Evolutionary conservation across 2,113 vertebrate genomes (phyloP), one percentile per base, ranked within the genome.

Genomic region (Oreochromis niloticus): DNA sequence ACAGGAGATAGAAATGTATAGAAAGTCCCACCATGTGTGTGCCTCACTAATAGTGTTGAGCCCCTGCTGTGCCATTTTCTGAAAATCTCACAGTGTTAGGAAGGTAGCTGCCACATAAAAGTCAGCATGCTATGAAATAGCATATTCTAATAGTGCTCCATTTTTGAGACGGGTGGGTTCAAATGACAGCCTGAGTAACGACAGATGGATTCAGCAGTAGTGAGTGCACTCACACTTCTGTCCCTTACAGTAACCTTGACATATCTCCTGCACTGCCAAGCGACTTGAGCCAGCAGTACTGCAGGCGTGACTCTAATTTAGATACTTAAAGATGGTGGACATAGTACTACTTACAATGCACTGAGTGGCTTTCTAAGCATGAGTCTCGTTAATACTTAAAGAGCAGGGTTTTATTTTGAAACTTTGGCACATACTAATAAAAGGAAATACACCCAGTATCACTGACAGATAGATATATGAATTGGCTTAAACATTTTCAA

Each of bases 11-110:
- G n/a, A 41, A 54, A 55, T 79, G 34, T 27, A 19, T 13, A 24
- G 32, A 80, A 81, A 61, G 57, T 79, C 36, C 30, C n/a, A 81
- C 24, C 17, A 52, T 82, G 36, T 55, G 48, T 24, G 9, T 66
- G 71, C 66, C 86, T 82, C 39, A 73, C 80, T 82, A 73, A 81
- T 82, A 59, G 54, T 86, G 85, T 14, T 87, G 83, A 75, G 88
- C 78, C 68, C 68, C 55, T 79, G 19, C 71, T 61, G 73, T 34
- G 43, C 82, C 52, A 81, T 79, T 50, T 87, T 36, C 66, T 75
- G 50, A 54, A 93, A 91, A 81, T 90, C 81, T 54, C 87, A 90
- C 24, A 24, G 16, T 34, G 50, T 73, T 80, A 57, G 30, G 71
- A 82, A 85, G 89, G 75, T 90, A 78, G 75, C 50, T 73, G 81